Percentiles rank a stretch among this genome's conserved stretches.
These are phyloP conservation scores for Aethina tumida DNA, from an alignment of 1,140 invertebrate genomes.

Conservation along the genomic window DNA sequence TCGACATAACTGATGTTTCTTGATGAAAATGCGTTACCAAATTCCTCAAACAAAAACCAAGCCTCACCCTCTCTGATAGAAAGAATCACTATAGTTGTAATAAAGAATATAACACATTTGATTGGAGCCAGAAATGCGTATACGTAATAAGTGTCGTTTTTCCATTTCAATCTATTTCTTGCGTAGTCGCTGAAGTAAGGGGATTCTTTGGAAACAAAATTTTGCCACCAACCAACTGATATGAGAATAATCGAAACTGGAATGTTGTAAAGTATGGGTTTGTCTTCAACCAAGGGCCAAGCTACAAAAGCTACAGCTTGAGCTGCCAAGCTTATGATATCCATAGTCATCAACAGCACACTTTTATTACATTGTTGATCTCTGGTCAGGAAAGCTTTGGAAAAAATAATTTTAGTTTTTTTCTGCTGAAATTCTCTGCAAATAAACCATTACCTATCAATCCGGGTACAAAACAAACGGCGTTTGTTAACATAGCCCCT, in stretches of 20 bases:
- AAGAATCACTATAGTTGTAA: conserved; percentile 45
- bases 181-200: conserved; percentile 40
- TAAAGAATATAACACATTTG: conserved; percentile 54
- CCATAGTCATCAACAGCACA: conserved; percentile 33
- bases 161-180: conserved; percentile 44
- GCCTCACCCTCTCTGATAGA: conserved; percentile 43
- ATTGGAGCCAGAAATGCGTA: conserved; percentile 59
- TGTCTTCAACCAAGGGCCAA: conserved; percentile 48
- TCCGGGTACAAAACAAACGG: conserved; percentile 79
- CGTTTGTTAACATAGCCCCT: conserved; percentile 88
- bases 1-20: conserved; percentile 49
- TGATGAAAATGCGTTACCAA: conserved; percentile 38
- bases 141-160: conserved; percentile 53
- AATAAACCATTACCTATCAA: conserved; percentile 45
- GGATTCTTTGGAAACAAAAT: conserved; percentile 54
- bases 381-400: conserved; percentile 3
- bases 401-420: too few relatives aligned
- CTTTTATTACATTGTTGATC: neutral
- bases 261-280: conserved; percentile 46
- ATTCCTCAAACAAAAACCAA: conserved; percentile 43
- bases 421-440: too few relatives aligned
- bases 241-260: conserved; percentile 57
- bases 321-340: conserved; percentile 45
- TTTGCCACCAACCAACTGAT: conserved; percentile 80
- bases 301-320: conserved; percentile 54